A percentile compares a stretch with the other conserved stretches of the same genome.
Evolutionary conservation across 2,113 vertebrate genomes (phyloP).

Genomic region (Pseudolaguvia tuberculata): DNA sequence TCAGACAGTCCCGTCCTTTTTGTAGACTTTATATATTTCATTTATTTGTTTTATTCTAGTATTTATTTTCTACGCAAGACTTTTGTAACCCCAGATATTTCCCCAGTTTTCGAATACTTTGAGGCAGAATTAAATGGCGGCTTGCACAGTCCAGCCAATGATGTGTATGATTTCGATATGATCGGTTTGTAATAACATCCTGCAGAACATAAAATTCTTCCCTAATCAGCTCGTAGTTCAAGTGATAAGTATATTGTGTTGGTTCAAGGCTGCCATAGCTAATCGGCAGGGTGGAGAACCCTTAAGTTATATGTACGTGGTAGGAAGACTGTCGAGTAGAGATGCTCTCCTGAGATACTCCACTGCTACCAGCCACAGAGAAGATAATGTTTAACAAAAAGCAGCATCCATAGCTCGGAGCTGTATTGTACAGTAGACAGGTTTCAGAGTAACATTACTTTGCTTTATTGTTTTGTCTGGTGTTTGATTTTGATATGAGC

Average conservation of each 20-base stretch:
- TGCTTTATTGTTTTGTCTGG: background rate
- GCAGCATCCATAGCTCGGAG: background rate
- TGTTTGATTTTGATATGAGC: background rate
- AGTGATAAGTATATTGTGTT: constrained; percentile 33
- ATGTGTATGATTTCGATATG: background rate
- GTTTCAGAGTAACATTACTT: background rate
- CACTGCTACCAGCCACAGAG: background rate
- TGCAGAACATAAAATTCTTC: background rate
- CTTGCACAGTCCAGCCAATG: background rate
- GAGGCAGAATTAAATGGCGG: background rate
- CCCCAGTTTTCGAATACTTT: background rate
- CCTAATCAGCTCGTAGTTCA: background rate
- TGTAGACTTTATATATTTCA: background rate
- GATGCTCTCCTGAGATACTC: background rate
- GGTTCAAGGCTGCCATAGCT: constrained; percentile 18
- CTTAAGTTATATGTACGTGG: background rate
- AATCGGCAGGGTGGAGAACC: background rate
- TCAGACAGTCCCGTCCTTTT: background rate
- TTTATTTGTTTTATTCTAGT: background rate
- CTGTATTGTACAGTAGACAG: background rate
- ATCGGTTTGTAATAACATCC: background rate
- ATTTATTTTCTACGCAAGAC: background rate
- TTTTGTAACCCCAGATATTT: background rate
- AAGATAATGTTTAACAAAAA: background rate
- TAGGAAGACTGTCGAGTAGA: background rate